Percentiles rank a stretch among this genome's conserved stretches.
These are phyloP conservation scores for Actinia equina DNA, from an alignment of 64 coral and sea anemone species.

Conservation along the genomic window DNA sequence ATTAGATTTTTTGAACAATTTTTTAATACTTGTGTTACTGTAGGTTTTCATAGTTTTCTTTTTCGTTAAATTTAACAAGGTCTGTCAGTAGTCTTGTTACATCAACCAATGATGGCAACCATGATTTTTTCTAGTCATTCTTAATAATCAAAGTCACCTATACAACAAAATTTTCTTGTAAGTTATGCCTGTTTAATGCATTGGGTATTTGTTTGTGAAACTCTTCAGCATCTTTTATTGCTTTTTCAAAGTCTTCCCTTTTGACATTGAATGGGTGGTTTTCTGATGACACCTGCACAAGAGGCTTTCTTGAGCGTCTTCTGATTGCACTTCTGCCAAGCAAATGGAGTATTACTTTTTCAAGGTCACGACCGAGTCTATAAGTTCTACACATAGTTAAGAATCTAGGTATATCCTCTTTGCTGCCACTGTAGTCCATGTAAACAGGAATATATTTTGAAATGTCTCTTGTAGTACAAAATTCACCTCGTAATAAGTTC, in stretches of 20 bases:
- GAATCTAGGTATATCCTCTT: constrained; percentile 21
- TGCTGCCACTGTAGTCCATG: constrained; percentile 16
- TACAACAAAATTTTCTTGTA: constrained; percentile 1
- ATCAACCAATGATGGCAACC: neutral
- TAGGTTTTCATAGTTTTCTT: neutral
- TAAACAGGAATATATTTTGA: constrained; percentile 20
- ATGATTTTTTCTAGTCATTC: neutral
- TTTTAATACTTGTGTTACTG: neutral
- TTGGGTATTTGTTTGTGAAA: neutral
- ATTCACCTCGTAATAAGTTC: constrained; percentile 16
- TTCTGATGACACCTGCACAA: neutral
- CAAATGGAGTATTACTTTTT: constrained; percentile 14
- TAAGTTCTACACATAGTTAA: constrained; percentile 10
- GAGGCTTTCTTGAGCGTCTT: neutral
- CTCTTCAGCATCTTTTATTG: neutral
- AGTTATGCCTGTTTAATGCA: neutral
- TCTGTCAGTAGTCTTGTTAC: neutral
- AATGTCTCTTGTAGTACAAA: neutral
- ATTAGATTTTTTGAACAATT: neutral
- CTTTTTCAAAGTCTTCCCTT: neutral
- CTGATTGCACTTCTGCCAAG: neutral
- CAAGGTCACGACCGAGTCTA: neutral
- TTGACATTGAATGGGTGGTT: constrained; percentile 5
- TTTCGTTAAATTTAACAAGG: neutral
- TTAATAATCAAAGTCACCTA: neutral